Percentiles rank a stretch among this genome's conserved stretches.
Conservation (phyloP, 2,888 invertebrate species). For the Galeopsomyia nigrocyanea region DNA sequence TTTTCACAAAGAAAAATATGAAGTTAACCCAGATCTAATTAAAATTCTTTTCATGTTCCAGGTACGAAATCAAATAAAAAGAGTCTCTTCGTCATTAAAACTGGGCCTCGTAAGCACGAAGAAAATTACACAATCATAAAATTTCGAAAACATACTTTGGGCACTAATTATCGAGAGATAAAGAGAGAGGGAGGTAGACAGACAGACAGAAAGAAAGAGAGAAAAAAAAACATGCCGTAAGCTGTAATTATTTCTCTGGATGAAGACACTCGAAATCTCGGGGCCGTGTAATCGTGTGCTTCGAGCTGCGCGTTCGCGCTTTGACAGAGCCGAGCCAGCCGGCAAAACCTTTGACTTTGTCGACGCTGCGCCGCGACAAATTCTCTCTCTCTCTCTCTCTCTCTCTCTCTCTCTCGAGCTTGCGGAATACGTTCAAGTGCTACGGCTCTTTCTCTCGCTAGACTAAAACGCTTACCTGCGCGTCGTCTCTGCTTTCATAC, state of each 20-base stretch:
- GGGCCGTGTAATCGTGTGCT: conserved; percentile 11
- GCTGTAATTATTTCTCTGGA: conserved; percentile 24
- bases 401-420: neutral
- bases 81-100: too few relatives aligned
- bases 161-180: neutral
- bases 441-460: neutral
- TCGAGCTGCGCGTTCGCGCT: neutral
- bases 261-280: conserved; percentile 18
- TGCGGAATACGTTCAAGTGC: conserved; percentile 2
- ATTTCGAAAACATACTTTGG: too few relatives aligned
- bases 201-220: too few relatives aligned
- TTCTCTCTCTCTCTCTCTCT: conserved; percentile 2
- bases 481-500: conserved; percentile 8
- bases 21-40: too few relatives aligned
- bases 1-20: too few relatives aligned
- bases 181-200: neutral
- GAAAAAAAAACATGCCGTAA: neutral
- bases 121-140: too few relatives aligned
- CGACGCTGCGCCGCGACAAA: conserved; percentile 16
- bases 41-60: too few relatives aligned
- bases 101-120: too few relatives aligned
- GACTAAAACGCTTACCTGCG: neutral
- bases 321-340: neutral
- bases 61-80: too few relatives aligned
- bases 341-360: conserved; percentile 38